A percentile compares a stretch with the other conserved stretches of the same genome.
phyloP scores from a whole-genome alignment of 2,888 invertebrate genomes.

The Idaea straminata region DNA sequence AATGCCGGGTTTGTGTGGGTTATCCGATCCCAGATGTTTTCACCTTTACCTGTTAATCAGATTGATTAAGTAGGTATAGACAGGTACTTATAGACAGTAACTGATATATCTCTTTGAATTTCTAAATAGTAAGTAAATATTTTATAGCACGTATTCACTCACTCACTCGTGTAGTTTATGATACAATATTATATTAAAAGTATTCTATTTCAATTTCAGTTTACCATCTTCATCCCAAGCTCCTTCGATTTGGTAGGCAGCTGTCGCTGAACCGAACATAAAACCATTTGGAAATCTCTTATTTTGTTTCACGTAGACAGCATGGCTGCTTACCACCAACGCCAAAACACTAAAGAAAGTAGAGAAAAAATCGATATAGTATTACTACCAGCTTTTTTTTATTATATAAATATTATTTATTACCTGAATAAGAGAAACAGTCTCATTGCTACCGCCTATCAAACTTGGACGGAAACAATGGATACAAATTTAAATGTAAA shows the following conservation, averaged over 20 bases:
- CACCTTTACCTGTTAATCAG: constrained; percentile 44
- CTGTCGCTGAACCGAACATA: constrained; percentile 54
- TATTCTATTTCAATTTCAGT: not conserved
- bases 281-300: constrained; percentile 55
- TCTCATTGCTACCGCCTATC: too few species aligned
- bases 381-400: too few species aligned
- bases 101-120: not conserved
- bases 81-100: not conserved
- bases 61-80: constrained; percentile 1
- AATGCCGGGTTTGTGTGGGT: constrained; percentile 45
- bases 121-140: not conserved
- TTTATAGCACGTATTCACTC: too few species aligned
- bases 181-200: not conserved
- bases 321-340: constrained; percentile 23
- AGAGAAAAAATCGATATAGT: too few species aligned
- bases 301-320: constrained; percentile 20
- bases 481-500: too few species aligned
- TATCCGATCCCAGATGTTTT: constrained; percentile 56
- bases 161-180: too few species aligned
- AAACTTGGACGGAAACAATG: too few species aligned
- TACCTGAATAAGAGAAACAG: too few species aligned
- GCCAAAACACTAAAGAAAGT: constrained; percentile 21
- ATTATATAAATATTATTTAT: not conserved
- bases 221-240: constrained; percentile 58
- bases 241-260: constrained; percentile 59